phyloP scores from a whole-genome alignment of 1,140 invertebrate genomes.

The Coenobita brevimanus region DNA sequence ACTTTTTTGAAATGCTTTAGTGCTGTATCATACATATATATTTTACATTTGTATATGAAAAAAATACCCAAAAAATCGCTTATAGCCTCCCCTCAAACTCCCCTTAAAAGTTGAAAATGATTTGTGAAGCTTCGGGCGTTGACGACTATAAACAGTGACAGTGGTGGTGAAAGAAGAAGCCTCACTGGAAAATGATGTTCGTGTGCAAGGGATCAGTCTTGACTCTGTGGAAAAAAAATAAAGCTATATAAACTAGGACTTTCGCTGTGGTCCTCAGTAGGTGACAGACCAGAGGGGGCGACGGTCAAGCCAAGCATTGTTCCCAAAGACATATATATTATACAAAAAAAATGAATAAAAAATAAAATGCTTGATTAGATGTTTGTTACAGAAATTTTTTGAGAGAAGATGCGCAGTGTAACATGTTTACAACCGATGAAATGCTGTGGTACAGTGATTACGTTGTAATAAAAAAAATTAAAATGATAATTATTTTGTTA shows the following conservation, averaged over 20 bases:
- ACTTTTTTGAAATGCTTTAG: slow-evolving; percentile 56
- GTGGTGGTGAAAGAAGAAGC: not conserved
- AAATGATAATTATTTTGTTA: slow-evolving; percentile 20
- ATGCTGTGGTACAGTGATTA: slow-evolving; percentile 65
- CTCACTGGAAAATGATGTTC: not conserved
- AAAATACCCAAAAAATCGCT: slow-evolving; percentile 35
- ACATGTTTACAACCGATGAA: slow-evolving; percentile 65
- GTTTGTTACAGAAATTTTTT: slow-evolving; percentile 64
- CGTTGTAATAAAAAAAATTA: slow-evolving; percentile 64
- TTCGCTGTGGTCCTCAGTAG: too few species aligned
- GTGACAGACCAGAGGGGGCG: not conserved
- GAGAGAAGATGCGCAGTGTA: slow-evolving; percentile 62
- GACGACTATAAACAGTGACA: not conserved
- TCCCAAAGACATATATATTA: slow-evolving; percentile 54
- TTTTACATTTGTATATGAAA: slow-evolving; percentile 60
- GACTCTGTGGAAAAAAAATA: not conserved
- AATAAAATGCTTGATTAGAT: slow-evolving; percentile 55
- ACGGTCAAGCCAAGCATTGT: slow-evolving; percentile 58
- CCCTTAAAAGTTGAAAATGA: slow-evolving; percentile 27
- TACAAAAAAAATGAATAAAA: slow-evolving; percentile 39
- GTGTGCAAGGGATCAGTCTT: slow-evolving; percentile 14
- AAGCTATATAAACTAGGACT: not conserved
- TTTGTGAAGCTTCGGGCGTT: not conserved
- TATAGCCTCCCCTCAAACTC: slow-evolving; percentile 45
- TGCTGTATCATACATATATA: slow-evolving; percentile 59